These are phyloP conservation scores for Archips crataeganus DNA, from an alignment of 2,888 invertebrate genomes.

Conservation along the genomic window DNA sequence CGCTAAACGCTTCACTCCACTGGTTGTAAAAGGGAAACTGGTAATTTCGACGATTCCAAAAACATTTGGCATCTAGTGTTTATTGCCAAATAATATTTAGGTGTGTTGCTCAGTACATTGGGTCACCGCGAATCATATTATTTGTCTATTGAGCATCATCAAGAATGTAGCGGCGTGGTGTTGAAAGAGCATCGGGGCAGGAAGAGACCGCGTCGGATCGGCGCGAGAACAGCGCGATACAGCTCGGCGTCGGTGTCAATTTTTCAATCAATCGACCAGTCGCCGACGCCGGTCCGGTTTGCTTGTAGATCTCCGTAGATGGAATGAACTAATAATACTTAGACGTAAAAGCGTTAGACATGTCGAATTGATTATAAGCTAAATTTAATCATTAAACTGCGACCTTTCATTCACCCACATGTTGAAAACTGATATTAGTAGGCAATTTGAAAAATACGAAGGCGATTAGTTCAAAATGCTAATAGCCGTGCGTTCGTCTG, in stretches of 20 bases:
- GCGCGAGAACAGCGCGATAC: conserved; percentile 52
- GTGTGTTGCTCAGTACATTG: not conserved
- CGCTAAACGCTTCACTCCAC: conserved; percentile 50
- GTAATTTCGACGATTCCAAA: conserved; percentile 24
- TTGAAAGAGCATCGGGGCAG: conserved; percentile 60
- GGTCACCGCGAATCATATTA: not conserved
- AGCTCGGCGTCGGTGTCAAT: conserved; percentile 63
- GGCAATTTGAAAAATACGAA: conserved; percentile 12
- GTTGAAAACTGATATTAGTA: not conserved
- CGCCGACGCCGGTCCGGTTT: conserved; percentile 47
- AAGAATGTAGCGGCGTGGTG: conserved; percentile 19
- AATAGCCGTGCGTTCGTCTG: conserved; percentile 31
- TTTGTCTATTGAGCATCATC: not conserved
- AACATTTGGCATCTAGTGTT: not conserved
- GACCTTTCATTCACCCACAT: not conserved
- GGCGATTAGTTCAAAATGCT: conserved; percentile 37
- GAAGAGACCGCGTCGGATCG: conserved; percentile 60
- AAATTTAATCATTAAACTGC: not conserved
- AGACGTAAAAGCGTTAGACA: conserved; percentile 6
- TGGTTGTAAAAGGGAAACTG: conserved; percentile 42
- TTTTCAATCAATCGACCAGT: conserved; percentile 74
- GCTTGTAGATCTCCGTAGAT: conserved; percentile 18
- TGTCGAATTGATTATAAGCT: not conserved
- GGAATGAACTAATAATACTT: conserved; percentile 19
- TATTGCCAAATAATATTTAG: not conserved